Conservation (phyloP, 2,797 vertebrate species). For the Trichosurus vulpecula region DNA sequence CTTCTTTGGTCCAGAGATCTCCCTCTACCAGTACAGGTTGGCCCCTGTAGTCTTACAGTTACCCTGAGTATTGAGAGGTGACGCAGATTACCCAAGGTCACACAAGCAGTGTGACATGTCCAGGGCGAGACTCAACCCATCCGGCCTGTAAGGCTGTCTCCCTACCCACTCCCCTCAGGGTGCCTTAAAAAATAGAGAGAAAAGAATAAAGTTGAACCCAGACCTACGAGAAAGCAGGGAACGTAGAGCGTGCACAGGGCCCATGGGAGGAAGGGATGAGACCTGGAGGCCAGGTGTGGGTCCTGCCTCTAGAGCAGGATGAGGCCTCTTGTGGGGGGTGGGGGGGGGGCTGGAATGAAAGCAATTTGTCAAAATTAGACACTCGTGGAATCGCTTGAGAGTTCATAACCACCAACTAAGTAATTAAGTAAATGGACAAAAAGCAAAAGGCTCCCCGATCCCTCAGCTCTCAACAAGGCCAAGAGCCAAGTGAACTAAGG, state of each 20-base stretch:
- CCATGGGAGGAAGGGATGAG: background rate
- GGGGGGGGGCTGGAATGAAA: background rate
- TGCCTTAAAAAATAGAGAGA: background rate
- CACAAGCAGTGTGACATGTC: background rate
- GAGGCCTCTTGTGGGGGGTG: no score
- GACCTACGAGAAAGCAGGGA: background rate
- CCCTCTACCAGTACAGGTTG: background rate
- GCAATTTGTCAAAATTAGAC: background rate
- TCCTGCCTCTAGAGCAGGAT: no score
- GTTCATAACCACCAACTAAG: background rate
- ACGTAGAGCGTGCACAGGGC: background rate
- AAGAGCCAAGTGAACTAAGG: background rate
- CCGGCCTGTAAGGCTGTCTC: background rate
- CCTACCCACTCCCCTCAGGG: background rate
- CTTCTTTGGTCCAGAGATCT: no score
- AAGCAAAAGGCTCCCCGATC: rapidly evolving
- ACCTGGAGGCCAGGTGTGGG: no score
- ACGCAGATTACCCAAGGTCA: background rate
- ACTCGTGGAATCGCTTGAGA: background rate
- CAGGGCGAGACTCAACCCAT: background rate
- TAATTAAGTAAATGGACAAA: background rate
- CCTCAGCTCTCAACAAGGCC: background rate
- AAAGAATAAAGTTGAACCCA: background rate
- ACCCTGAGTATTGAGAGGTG: background rate
- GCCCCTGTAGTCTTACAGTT: background rate